Percentiles rank a stretch among this genome's conserved stretches.
Conservation (phyloP, 2,888 invertebrate species). For the Cremastinae sp. region DNA sequence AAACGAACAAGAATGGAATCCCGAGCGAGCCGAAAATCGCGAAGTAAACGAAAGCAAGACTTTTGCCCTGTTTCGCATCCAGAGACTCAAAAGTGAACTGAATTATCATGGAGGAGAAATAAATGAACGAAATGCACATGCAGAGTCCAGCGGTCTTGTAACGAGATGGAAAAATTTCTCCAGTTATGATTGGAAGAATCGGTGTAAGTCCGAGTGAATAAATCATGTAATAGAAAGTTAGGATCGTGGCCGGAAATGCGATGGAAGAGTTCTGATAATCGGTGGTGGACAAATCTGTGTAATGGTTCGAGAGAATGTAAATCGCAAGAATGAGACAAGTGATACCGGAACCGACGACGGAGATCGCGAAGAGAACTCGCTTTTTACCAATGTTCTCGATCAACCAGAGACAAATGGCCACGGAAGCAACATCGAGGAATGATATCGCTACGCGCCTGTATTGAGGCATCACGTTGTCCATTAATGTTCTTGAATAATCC, state of each 20-base stretch:
- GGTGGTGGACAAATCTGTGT: not conserved
- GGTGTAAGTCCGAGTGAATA: constrained; percentile 65
- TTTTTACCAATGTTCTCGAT: constrained; percentile 63
- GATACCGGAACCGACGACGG: constrained; percentile 60
- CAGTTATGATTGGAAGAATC: constrained; percentile 63
- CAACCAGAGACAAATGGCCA: constrained; percentile 55
- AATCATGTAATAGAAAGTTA: constrained; percentile 63
- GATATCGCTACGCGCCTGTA: constrained; percentile 58
- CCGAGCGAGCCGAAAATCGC: constrained; percentile 62
- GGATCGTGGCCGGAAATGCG: constrained; percentile 42
- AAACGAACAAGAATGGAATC: constrained; percentile 55
- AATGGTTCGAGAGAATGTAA: constrained; percentile 39
- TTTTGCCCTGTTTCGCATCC: constrained; percentile 39
- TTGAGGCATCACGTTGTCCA: constrained; percentile 50
- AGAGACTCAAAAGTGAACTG: constrained; percentile 54
- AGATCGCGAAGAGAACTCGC: constrained; percentile 58
- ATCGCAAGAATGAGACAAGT: constrained; percentile 62
- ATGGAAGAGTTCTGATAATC: constrained; percentile 2
- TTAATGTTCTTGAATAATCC: constrained; percentile 54
- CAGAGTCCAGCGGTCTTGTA: constrained; percentile 61
- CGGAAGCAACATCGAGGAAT: constrained; percentile 57
- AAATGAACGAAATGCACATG: constrained; percentile 58
- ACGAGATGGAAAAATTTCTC: constrained; percentile 64
- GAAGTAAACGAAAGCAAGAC: constrained; percentile 62
- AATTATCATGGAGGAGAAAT: constrained; percentile 59